Percentiles rank a stretch among this genome's conserved stretches.
These are phyloP conservation scores for Neomicropteryx cornuta DNA, from an alignment of 1,140 invertebrate genomes.

Conservation along the genomic window DNA sequence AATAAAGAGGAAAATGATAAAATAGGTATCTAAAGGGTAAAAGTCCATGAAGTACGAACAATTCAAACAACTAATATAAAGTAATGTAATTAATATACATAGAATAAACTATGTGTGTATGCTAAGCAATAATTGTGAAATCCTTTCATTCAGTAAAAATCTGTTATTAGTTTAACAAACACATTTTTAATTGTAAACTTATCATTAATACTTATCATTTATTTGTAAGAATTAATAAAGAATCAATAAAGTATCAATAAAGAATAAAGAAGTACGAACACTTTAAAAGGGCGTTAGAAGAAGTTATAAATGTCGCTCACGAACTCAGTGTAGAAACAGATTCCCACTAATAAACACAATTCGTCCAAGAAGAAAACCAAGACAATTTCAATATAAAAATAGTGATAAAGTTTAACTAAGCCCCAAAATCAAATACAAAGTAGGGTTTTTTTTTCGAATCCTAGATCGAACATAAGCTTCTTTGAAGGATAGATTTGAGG, in stretches of 20 bases:
- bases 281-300: conserved; percentile 9
- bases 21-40: too few relatives aligned
- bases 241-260: conserved; percentile 10
- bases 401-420: conserved; percentile 11
- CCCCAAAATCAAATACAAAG: conserved; percentile 10
- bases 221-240: too few relatives aligned
- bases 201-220: too few relatives aligned
- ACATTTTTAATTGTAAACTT: too few relatives aligned
- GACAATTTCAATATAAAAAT: conserved; percentile 11
- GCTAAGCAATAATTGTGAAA: too few relatives aligned
- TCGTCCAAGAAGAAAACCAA: conserved; percentile 9
- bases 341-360: conserved; percentile 10
- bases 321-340: conserved; percentile 8
- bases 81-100: too few relatives aligned
- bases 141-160: too few relatives aligned
- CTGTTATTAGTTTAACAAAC: too few relatives aligned
- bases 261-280: conserved; percentile 11
- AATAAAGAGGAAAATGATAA: too few relatives aligned
- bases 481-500: conserved; percentile 9
- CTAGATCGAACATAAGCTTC: conserved; percentile 7
- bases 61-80: too few relatives aligned
- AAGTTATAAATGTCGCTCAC: conserved; percentile 11
- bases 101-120: too few relatives aligned
- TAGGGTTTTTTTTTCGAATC: conserved; percentile 3
- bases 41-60: too few relatives aligned